Conservation (phyloP, 2,888 invertebrate species). For the Cantharis nigra region DNA sequence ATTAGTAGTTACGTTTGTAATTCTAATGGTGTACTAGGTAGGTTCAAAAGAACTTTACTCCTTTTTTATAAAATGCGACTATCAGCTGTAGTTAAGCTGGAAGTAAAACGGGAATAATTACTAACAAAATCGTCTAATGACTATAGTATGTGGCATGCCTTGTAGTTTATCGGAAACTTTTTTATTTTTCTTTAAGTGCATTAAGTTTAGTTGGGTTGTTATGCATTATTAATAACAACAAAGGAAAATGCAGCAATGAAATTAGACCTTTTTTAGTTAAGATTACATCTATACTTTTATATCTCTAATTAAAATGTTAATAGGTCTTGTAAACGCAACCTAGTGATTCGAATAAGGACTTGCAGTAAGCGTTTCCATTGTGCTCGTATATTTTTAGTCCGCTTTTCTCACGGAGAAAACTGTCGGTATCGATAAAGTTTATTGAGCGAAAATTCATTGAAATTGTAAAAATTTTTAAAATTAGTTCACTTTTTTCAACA, state of each 20-base stretch:
- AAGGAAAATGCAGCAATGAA: neutral
- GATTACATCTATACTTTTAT: neutral
- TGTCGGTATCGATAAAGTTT: too few species aligned
- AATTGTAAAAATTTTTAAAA: neutral
- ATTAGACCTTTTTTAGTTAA: neutral
- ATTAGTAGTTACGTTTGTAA: neutral
- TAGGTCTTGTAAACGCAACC: neutral
- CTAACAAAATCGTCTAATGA: neutral
- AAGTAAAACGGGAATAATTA: neutral
- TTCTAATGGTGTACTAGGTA: neutral
- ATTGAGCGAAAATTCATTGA: neutral
- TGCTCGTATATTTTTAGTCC: neutral
- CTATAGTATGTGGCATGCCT: neutral
- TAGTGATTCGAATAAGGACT: neutral
- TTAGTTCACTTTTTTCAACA: neutral
- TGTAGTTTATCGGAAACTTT: neutral
- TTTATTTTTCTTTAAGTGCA: neutral
- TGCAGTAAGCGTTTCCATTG: neutral
- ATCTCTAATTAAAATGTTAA: neutral
- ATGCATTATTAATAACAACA: neutral
- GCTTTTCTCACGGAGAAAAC: too few species aligned
- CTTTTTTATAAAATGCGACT: neutral
- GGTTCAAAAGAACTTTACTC: neutral
- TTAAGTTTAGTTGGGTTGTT: neutral
- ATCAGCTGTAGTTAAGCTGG: neutral